Conservation (phyloP, 2,113 vertebrate species). For the Upupa epops region DNA sequence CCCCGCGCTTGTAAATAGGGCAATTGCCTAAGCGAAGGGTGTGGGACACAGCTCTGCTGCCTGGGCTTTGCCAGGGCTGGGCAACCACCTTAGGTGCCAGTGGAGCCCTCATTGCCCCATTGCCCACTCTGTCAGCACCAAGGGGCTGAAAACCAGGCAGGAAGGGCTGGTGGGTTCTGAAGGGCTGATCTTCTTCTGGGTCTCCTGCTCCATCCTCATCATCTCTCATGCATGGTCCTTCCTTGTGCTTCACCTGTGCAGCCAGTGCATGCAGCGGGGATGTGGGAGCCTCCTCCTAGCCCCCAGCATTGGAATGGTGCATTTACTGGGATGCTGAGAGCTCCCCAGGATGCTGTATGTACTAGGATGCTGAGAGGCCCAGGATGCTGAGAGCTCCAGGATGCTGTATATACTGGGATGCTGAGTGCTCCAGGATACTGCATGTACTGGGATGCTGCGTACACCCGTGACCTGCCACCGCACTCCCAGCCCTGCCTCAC, state of each 20-base stretch:
- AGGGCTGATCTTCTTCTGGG: neutral
- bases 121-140: neutral
- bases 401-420: neutral
- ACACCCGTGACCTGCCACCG: neutral
- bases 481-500: neutral
- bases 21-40: neutral
- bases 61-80: neutral
- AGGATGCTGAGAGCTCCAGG: rapidly evolving
- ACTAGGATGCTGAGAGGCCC: rapidly evolving
- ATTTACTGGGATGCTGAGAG: neutral
- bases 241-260: neutral
- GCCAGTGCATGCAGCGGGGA: neutral
- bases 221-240: neutral
- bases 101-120: neutral
- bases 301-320: neutral
- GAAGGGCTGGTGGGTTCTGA: neutral
- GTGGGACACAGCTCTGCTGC: rapidly evolving
- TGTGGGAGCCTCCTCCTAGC: neutral
- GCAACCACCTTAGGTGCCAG: rapidly evolving
- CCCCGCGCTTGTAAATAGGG: conserved; percentile 1
- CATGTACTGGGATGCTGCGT: neutral
- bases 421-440: neutral
- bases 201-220: neutral
- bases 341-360: neutral
- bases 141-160: rapidly evolving